These are phyloP conservation scores for Varanus komodoensis DNA, from an alignment of 2,113 vertebrate genomes.

Conservation along the genomic window DNA sequence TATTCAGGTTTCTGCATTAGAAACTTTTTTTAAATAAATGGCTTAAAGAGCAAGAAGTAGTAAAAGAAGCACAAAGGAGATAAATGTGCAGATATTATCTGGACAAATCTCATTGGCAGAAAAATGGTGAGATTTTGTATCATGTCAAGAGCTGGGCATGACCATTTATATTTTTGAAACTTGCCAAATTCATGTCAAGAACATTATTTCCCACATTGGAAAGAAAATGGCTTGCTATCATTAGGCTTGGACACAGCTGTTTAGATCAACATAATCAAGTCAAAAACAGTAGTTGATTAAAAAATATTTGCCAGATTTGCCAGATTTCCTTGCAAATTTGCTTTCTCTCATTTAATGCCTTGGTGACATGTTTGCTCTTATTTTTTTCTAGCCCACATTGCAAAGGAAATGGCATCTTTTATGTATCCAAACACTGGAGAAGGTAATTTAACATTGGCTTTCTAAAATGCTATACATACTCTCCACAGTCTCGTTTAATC, in stretches of 20 bases:
- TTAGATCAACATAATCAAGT: slow-evolving; percentile 3
- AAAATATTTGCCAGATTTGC: not conserved
- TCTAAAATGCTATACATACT: no score
- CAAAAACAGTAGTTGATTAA: slow-evolving; percentile 19
- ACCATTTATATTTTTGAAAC: not conserved
- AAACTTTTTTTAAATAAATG: no score
- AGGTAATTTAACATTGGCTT: not conserved
- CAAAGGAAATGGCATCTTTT: not conserved
- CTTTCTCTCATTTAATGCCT: not conserved
- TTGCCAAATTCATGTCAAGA: not conserved
- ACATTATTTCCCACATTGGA: not conserved
- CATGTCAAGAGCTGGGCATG: not conserved
- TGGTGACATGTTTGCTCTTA: slow-evolving; percentile 23
- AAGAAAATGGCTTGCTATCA: not conserved
- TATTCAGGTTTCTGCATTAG: no score
- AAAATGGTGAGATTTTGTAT: not conserved
- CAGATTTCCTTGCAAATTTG: not conserved
- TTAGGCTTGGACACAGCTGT: not conserved
- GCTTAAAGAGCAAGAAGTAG: no score
- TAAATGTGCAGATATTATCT: not conserved
- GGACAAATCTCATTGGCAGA: not conserved
- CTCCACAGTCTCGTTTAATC: no score
- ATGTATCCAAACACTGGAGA: not conserved
- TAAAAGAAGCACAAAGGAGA: no score
- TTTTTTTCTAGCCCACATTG: not conserved